Conservation (phyloP, 2,797 vertebrate species). For the Urosaurus nigricauda region DNA sequence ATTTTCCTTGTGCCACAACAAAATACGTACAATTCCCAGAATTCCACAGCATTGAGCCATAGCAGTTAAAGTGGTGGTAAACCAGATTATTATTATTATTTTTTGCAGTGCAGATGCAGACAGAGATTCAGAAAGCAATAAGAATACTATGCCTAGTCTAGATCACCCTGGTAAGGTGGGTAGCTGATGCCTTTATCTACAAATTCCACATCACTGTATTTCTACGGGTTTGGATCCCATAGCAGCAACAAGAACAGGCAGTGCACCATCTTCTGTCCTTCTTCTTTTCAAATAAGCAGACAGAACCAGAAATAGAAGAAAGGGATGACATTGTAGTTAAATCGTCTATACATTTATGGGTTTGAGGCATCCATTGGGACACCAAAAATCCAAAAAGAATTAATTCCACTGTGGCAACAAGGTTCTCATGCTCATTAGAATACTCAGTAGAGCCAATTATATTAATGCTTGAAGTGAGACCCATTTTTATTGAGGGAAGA, state of each 20-base stretch:
- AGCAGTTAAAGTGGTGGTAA: no score
- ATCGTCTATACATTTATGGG: background rate
- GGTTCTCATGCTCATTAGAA: background rate
- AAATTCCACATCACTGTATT: background rate
- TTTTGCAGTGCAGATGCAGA: no score
- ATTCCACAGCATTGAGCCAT: no score
- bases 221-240: background rate
- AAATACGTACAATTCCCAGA: no score
- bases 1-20: no score
- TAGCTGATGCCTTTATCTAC: background rate
- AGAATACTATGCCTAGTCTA: no score
- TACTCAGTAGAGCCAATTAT: no score
- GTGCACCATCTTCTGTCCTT: background rate
- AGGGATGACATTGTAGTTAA: background rate
- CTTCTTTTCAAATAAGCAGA: background rate
- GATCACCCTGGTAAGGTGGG: background rate
- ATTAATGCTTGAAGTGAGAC: background rate
- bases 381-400: background rate
- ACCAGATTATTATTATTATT: no score
- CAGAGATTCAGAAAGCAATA: no score
- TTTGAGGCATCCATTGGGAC: background rate
- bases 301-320: background rate
- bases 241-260: background rate
- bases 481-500: no score
- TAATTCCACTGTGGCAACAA: background rate